Conservation (phyloP, 2,113 vertebrate genomes). For the Aptenodytes forsteri region DNA sequence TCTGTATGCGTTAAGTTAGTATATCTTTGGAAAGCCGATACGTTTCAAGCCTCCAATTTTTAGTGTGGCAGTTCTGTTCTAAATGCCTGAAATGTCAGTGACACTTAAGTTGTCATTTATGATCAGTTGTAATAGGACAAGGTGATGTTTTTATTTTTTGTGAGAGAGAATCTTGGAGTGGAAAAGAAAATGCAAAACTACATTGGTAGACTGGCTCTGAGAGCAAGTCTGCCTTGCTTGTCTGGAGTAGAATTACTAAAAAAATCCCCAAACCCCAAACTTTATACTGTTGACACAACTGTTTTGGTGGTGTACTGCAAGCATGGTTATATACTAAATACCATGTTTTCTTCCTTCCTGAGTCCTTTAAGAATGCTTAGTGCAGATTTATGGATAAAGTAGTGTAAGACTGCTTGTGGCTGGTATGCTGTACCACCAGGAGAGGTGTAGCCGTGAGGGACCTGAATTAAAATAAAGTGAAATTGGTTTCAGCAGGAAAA, state of each 20-base stretch:
- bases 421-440: too few relatives aligned
- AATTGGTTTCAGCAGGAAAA: neutral
- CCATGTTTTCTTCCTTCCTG: accelerated
- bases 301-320: neutral
- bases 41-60: neutral
- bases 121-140: neutral
- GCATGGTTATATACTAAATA: neutral
- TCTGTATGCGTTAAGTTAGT: neutral
- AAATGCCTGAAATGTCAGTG: neutral
- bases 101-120: neutral
- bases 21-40: neutral
- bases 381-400: neutral
- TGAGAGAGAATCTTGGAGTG: neutral
- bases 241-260: neutral
- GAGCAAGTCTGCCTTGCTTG: neutral
- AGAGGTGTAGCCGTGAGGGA: neutral
- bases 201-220: neutral
- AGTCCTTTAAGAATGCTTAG: neutral
- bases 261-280: neutral
- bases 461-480: neutral
- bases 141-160: neutral
- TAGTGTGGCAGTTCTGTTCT: neutral
- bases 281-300: neutral
- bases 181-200: neutral
- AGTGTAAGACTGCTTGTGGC: neutral